phyloP scores from a whole-genome alignment of 2,113 vertebrate genomes.

The Larimichthys crocea region DNA sequence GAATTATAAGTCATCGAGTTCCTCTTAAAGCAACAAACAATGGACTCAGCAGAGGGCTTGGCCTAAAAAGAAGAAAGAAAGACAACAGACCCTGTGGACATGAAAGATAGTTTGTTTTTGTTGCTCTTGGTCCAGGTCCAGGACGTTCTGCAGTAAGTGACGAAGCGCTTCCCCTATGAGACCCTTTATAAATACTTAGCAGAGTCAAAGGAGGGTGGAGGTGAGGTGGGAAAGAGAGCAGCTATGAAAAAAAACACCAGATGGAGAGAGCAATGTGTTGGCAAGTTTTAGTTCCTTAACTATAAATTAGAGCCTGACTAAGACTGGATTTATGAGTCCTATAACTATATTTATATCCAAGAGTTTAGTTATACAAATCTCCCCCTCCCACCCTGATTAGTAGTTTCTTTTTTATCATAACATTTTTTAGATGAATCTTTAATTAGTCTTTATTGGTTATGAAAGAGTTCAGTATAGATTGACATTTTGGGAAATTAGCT shows the following conservation, averaged over 20 bases:
- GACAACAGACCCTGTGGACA: slow-evolving; percentile 21
- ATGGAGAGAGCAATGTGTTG: not conserved
- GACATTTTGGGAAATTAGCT: too few species aligned
- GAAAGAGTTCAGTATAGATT: not conserved
- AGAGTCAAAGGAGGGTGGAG: slow-evolving; percentile 21
- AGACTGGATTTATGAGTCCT: not conserved
- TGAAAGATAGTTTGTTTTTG: slow-evolving; percentile 67
- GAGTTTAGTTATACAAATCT: not conserved
- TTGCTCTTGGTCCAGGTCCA: slow-evolving; percentile 65
- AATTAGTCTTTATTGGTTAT: not conserved
- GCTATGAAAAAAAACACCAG: slow-evolving; percentile 10
- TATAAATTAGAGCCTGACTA: not conserved
- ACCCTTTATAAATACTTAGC: slow-evolving; percentile 41
- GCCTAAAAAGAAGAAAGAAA: slow-evolving; percentile 39
- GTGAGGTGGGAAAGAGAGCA: not conserved
- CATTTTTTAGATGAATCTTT: too few species aligned
- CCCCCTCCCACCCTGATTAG: too few species aligned
- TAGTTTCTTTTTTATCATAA: too few species aligned
- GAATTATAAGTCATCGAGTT: slow-evolving; percentile 54
- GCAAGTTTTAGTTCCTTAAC: slow-evolving; percentile 5
- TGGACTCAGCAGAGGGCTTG: slow-evolving; percentile 40
- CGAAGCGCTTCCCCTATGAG: slow-evolving; percentile 41
- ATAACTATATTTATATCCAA: not conserved
- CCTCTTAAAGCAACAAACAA: slow-evolving; percentile 68
- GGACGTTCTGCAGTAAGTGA: slow-evolving; percentile 53